Evolutionary conservation across 2,888 invertebrate genomes (phyloP), one percentile per base, ranked within the genome.

Genomic region (Helleia helle): DNA sequence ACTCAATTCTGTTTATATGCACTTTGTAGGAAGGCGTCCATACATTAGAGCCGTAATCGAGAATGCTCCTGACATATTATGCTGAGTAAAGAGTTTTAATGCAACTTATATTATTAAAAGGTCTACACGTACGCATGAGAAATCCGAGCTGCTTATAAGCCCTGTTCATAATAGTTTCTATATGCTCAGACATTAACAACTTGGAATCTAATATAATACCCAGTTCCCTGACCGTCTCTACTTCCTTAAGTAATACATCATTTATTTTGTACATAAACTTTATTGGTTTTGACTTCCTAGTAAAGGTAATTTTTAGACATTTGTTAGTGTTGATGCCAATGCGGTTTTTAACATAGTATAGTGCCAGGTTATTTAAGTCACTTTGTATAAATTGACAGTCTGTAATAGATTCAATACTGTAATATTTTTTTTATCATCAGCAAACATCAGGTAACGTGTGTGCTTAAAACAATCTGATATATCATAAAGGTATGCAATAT

Each of bases 401-500:
- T 14, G 6, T 3, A 8, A 25, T 4, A 24, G 22, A 31, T 24
- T 25, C 2, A 4, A 25, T n/a, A 12, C 18, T 13, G 36, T 7
- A 41, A 13, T 24, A 28, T 36, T 36, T 28, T 13, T 43, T n/a
- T n/a, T n/a, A n/a, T n/a, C 43, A 18, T 43, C 43, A 9, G 43
- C 43, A 9, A 36, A 36, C 15, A 44, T 13, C 11, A 40, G 22
- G 14, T 28, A 26, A 2, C 24, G 7, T 6, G 26, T 13, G 8
- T 38, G 12, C 30, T 24, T 14, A 4, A 39, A 17, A 22, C 30
- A 39, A 8, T 26, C n/a, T 8, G 22, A 12, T 22, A 29, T 29
- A 25, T 37, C 26, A 30, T 12, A 42, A 7, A 42, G 8, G 27
- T 27, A 42, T 9, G 42, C 14, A 11, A 26, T 38, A 18, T 38